Evolutionary conservation across 2,797 vertebrate genomes (phyloP), one percentile per base, ranked within the genome.

Genomic region (Triplophysa yarkandensis): DNA sequence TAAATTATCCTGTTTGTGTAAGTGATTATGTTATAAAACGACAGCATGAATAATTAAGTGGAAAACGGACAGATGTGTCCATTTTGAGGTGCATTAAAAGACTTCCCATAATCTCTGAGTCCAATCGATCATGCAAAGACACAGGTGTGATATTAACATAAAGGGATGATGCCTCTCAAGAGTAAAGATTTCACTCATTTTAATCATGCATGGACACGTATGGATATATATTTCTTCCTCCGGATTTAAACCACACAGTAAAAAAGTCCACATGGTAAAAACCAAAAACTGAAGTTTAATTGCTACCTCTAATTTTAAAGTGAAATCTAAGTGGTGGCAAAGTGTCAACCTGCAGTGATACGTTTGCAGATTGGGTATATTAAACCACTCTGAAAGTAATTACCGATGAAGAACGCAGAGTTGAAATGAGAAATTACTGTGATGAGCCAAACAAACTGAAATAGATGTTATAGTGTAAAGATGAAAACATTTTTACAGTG

Each of bases 31-130:
- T 19, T 48, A 68, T 54, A 25, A 68, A 66, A 68, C 39, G 36
- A 68, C 7, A 34, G 32, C 44, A 63, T 54, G 17, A 52, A 52
- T 63, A 72, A 71, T 71, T 73, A 28, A 54, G 46, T 19, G 34
- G 30, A 64, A 69, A 43, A 43, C 17, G n/a, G 55, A 65, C n/a
- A 55, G n/a, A 73, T 32, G 36, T 55, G 71, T 55, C 48, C 25
- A 43, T 25, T 25, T 65, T 55, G 25, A 73, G 48, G 13, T 21
- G n/a, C 32, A 30, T n/a, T 17, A 54, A 52, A 11, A 54, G 25
- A 72, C 23, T 62, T 27, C 27, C 3, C 19, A 41, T 34, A 4
- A 25, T 50, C 19, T 27, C 43, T 0, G 6, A 72, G 34, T 43
- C 34, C 48, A 63, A 19, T 64, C n/a, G 25, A 50, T 72, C 55